Evolutionary conservation across 2,113 vertebrate species (phyloP), one percentile per base, ranked within the genome.

Genomic region (Hippolais icterina): DNA sequence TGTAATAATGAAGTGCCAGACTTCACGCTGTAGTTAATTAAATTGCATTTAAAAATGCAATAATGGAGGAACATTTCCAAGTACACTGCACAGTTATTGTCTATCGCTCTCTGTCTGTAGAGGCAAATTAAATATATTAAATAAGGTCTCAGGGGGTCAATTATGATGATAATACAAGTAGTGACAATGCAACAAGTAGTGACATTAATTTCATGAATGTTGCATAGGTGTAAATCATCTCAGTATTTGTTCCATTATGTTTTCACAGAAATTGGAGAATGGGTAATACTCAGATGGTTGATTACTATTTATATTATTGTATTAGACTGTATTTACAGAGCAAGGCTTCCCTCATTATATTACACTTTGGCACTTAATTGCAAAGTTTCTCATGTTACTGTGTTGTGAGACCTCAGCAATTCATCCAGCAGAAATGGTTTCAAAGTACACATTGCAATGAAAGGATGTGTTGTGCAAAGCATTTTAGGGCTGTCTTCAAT

Each of bases 11-110:
- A 83, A 93, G 35, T 49, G 49, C 29, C 52, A 84, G 81, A 52
- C 35, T 90, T 94, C 31, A 84, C 23, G 6, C 46, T 78, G n/a
- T 63, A 83, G 75, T 93, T 93, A 75, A 76, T 92, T 92, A 87
- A 93, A 88, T 59, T 83, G n/a, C 24, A 50, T 92, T 86, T 92
- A 81, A 96, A 77, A 63, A 63, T 66, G 35, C 33, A 70, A 3
- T 93, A 79, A 61, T 87, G 66, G 49, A 78, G 86, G 47, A 90
- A 44, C 21, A 56, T 90, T 85, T 83, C 4, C 1, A 71, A 93
- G 59, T 77, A 74, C 28, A 4, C 18, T 49, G 20, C 64, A 28
- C 33, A 23, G 44, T 93, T 82, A 70, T 22, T 42, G 64, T 75
- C 49, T 89, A 4, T 84, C 39, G 2, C 65, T 87, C 28, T 69